Evolutionary conservation across 2,797 vertebrate genomes (phyloP), one percentile per base, ranked within the genome.

Genomic region (Sebastes alutus): DNA sequence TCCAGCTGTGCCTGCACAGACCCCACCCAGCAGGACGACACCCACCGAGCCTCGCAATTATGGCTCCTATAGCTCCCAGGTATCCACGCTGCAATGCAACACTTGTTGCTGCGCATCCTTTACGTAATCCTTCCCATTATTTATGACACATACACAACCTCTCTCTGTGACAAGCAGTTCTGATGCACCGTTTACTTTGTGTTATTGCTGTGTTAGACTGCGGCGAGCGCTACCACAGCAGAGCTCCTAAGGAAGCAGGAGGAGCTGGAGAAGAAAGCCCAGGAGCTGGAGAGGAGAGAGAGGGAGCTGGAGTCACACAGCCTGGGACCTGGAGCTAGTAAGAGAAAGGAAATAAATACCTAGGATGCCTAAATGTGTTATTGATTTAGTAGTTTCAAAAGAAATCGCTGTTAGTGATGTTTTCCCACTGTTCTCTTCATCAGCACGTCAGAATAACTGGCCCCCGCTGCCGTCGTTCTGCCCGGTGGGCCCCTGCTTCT

Each of bases 401-500:
- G 22, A 59, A n/a, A 18, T 23, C 2, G 8, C 23, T n/a, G 22
- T 52, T 13, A 6, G 3, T 58, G 5, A 64, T 7, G 8, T 65
- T 54, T 33, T 18, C 1, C 20, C 18, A 10, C 18, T 52, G 1
- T 67, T 60, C 9, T 76, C n/a, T 63, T 58, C 23, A 46, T 10
- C 87, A 99, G 98, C 94, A 16, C 95, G 96, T 80, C 96, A 94
- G 89, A 98, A 99, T 88, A 99, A 99, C 74, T 99, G 98, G 98
- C 98, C 98, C 6, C 98, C 98, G 0, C 82, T 99, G 80, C 98
- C 98, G 0, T 95, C 97, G 0, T 97, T 98, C 93, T 99, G 96
- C 86, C 98, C 98, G 0, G 95, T 99, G 83, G 97, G 97, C 62
- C 98, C 98, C 0, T 99, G 98, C 89, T 99, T 99, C 93, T 99